phyloP scores from a whole-genome alignment of 2,797 vertebrate genomes.

The Menidia menidia region DNA sequence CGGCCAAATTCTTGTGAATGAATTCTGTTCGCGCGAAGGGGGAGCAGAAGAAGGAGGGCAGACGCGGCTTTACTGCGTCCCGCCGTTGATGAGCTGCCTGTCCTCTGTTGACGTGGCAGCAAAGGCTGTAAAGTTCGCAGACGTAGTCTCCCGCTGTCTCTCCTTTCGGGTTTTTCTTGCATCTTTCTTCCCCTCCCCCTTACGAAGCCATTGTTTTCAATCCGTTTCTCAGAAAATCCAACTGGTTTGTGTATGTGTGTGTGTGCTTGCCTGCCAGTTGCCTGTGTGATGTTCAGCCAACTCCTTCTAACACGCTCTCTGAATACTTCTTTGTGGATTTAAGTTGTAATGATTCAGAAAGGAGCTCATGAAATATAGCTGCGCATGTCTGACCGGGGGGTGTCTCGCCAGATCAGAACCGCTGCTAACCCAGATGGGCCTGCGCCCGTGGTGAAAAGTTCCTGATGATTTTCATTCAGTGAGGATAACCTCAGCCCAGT shows the following conservation, averaged over 20 bases:
- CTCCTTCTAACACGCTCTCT: conserved; percentile 58
- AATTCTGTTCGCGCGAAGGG: conserved; percentile 19
- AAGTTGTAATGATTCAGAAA: conserved; percentile 62
- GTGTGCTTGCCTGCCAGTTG: conserved; percentile 49
- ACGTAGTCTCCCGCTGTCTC: conserved; percentile 66
- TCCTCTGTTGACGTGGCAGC: conserved; percentile 83
- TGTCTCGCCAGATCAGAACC: conserved; percentile 41
- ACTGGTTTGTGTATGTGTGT: conserved; percentile 24
- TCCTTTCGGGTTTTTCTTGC: conserved; percentile 29
- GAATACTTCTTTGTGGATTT: conserved; percentile 57
- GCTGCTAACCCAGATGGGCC: conserved; percentile 26
- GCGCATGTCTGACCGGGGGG: conserved; percentile 17
- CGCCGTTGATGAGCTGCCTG: conserved; percentile 45
- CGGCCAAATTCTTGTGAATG: conserved; percentile 15
- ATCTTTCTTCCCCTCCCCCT: conserved; percentile 42
- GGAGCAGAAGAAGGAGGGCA: not conserved
- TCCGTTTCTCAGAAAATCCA: conserved; percentile 48
- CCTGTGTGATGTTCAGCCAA: conserved; percentile 75
- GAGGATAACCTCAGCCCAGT: conserved; percentile 18
- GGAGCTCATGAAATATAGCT: conserved; percentile 51
- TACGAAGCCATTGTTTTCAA: conserved; percentile 26
- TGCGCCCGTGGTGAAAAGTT: conserved; percentile 6
- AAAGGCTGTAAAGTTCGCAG: conserved; percentile 75
- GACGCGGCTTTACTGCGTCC: conserved; percentile 43
- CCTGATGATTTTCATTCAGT: conserved; percentile 8